phyloP scores from a whole-genome alignment of 2,113 vertebrate species.

The Thinocorus orbignyianus region DNA sequence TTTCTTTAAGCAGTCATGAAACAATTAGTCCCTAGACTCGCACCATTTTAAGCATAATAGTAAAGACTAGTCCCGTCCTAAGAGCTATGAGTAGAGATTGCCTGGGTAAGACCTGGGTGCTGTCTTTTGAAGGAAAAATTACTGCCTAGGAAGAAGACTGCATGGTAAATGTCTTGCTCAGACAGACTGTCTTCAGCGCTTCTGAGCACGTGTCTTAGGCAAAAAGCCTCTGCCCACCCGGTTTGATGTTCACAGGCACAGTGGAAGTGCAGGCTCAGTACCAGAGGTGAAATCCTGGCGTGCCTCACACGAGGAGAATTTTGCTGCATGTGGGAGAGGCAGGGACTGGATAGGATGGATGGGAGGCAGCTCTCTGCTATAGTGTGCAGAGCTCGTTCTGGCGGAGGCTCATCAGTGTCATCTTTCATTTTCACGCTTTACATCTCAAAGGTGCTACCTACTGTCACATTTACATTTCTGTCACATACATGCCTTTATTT shows the following conservation, averaged over 20 bases:
- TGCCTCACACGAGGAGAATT: not conserved
- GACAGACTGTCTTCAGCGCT: not conserved
- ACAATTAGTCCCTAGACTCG: not conserved
- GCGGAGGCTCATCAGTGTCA: not conserved
- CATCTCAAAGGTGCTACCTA: not conserved
- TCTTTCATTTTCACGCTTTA: not conserved
- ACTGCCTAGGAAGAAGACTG: not conserved
- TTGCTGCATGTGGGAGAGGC: not conserved
- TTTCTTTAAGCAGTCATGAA: not conserved
- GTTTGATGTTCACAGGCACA: not conserved
- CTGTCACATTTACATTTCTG: not conserved
- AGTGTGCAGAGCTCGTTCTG: not conserved
- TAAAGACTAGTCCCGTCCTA: not conserved
- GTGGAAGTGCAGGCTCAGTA: not conserved
- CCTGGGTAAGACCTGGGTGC: not conserved
- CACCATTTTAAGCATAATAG: not conserved
- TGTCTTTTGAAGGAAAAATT: not conserved
- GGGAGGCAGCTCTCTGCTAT: not conserved
- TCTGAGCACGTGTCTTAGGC: not conserved
- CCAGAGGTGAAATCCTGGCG: not conserved
- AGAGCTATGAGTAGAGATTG: not conserved
- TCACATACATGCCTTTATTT: not conserved
- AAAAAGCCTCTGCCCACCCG: not conserved
- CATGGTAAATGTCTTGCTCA: not conserved
- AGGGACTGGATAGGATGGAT: accelerated